Evolutionary conservation across 2,797 vertebrate species (phyloP), one percentile per base, ranked within the genome.

Genomic region (Pseudomugil gertrudae): DNA sequence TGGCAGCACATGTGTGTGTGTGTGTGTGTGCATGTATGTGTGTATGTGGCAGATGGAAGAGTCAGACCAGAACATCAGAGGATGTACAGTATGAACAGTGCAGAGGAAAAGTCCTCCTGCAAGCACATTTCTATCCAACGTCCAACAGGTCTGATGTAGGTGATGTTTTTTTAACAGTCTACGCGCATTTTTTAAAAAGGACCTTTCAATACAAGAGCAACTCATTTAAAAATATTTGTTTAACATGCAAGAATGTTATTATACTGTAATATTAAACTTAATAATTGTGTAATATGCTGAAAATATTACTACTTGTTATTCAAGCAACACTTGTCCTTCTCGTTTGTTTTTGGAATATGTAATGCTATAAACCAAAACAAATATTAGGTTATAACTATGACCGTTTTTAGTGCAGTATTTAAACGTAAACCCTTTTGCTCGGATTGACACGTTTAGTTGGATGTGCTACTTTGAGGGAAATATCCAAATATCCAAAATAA

Each of bases 1-100:
- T 87, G 76, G 83, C 57, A 21, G 9, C 0, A 66, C 65, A 47
- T 26, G 26, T 63, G 51, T 61, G 54, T 63, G 17, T 63, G 58
- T 43, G 55, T 50, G 64, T 58, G 53, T 61, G 54, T n/a, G n/a
- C n/a, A n/a, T n/a, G n/a, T n/a, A n/a, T 63, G 69, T 66, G 64
- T 66, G 40, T 68, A 52, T 57, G 55, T 62, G 63, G 56, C 81
- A 84, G 77, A 80, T 84, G 83, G 78, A 77, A 62, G 58, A 81
- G 77, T 86, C 66, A 74, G 69, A 61, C 73, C 43, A 54, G 58
- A 57, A 71, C 79, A 82, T 80, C 74, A 84, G 79, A 73, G 69
- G 61, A 56, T 53, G 21, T 58, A 54, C 43, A 47, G 38, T 43
- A 50, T 5, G 15, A 35, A 61, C 50, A 32, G 40, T 29, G 58